phyloP scores from a whole-genome alignment of 30 jellyfish, hydroid and myxozoan species.

The Aurelia coerulea region DNA sequence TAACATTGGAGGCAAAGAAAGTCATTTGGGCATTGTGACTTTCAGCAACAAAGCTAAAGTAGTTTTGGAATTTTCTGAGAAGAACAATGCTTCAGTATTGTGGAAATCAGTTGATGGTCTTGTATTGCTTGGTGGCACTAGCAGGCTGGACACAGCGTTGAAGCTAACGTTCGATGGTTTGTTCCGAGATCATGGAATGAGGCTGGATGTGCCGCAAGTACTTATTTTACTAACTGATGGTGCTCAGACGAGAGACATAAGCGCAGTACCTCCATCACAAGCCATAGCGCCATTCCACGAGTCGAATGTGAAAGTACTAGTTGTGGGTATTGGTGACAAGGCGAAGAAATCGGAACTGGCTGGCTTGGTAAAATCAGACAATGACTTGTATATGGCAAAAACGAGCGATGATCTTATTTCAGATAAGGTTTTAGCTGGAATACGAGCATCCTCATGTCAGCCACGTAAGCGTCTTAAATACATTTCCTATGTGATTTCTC shows the following conservation, averaged over 20 bases:
- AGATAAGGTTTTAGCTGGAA: not conserved
- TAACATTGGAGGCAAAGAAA: slow-evolving; percentile 28
- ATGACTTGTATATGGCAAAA: slow-evolving; percentile 43
- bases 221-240: slow-evolving; percentile 63
- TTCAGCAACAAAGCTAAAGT: slow-evolving; percentile 49
- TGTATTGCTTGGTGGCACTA: slow-evolving; percentile 49
- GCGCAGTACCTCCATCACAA: slow-evolving; percentile 34
- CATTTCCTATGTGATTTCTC: not conserved
- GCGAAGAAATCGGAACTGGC: slow-evolving; percentile 31
- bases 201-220: slow-evolving; percentile 60
- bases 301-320: slow-evolving; percentile 53
- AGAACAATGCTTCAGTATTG: slow-evolving; percentile 24
- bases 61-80: slow-evolving; percentile 47
- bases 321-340: slow-evolving; percentile 52
- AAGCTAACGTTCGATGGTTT: slow-evolving; percentile 28
- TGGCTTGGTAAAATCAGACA: slow-evolving; percentile 34
- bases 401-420: slow-evolving; percentile 4
- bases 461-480: not conserved
- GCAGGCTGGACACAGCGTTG: slow-evolving; percentile 68
- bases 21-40: slow-evolving; percentile 66
- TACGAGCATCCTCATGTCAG: not conserved
- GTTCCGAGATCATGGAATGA: slow-evolving; percentile 67
- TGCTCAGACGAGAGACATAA: slow-evolving; percentile 38
- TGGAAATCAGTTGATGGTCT: slow-evolving; percentile 53
- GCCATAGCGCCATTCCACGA: slow-evolving; percentile 60